Evolutionary conservation across 2,113 vertebrate genomes (phyloP), one percentile per base, ranked within the genome.

Genomic region (Arvicanthis niloticus): DNA sequence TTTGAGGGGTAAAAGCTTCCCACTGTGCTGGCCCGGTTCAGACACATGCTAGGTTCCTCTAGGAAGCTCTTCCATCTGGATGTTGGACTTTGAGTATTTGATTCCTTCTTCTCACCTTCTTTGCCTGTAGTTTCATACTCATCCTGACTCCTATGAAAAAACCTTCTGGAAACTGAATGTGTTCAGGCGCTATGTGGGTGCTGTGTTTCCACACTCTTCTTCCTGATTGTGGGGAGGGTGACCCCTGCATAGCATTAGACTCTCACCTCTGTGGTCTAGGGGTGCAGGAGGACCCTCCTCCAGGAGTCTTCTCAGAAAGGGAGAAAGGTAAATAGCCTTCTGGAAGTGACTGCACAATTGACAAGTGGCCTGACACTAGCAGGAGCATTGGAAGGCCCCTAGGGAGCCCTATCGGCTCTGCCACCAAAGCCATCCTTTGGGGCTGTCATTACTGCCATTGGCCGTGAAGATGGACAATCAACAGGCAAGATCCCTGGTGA

Each of bases 361-460:
- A 24, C 78, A 81, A n/a, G 11, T 3, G 24, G 16, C 40, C 5
- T 3, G 72, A 34, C 40, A 6, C 87, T 89, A 58, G 70, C 16
- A 42, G 3, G 58, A 62, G 10, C 62, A 37, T 70, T 76, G 53
- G 58, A 82, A 93, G 42, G 62, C 26, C 91, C 21, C 86, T 31
- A 7, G 5, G 5, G 15, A 80, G 73, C n/a, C 12, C 93, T 17
- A 24, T 48, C 67, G 58, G 15, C 70, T 85, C 65, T 29, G 16
- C 75, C 4, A 37, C 89, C 87, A 68, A 94, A 73, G 31, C 26
- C 22, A 62, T 65, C 72, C 5, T 88, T 88, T 67, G 84, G 85
- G 76, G 84, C 67, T 88, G 76, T 42, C 62, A 78, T 78, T 72
- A 56, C 72, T 96, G 77, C 51, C 85, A 34, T 15, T 93, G 88